These are phyloP conservation scores for Epinotia ramella DNA, from an alignment of 2,888 invertebrate genomes.

Conservation along the genomic window DNA sequence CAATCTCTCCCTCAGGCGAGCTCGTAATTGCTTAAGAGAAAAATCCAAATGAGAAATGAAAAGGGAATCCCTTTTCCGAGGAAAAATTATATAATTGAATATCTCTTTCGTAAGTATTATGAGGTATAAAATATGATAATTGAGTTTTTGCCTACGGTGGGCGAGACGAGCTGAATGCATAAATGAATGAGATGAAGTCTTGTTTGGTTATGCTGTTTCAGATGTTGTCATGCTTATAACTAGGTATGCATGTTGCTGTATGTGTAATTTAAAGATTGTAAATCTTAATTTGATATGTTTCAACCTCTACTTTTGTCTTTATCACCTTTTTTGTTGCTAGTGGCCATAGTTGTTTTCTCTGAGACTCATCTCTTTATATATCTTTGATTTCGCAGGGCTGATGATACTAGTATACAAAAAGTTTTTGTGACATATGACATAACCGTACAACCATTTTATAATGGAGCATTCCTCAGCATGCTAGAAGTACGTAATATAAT, in stretches of 20 bases:
- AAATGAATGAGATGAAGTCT: slow-evolving; percentile 40
- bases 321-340: too few species aligned
- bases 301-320: too few species aligned
- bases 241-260: not conserved
- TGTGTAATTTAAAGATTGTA: not conserved
- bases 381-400: too few species aligned
- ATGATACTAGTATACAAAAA: too few species aligned
- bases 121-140: slow-evolving; percentile 86
- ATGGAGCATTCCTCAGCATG: too few species aligned
- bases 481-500: too few species aligned
- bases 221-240: slow-evolving; percentile 36
- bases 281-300: not conserved
- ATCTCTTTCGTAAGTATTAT: slow-evolving; percentile 84
- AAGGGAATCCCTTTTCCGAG: slow-evolving; percentile 83
- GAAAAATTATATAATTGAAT: slow-evolving; percentile 85
- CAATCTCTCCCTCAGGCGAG: slow-evolving; percentile 76
- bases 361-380: too few species aligned
- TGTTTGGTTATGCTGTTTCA: slow-evolving; percentile 38
- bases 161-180: slow-evolving; percentile 56
- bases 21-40: slow-evolving; percentile 84
- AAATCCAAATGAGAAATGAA: slow-evolving; percentile 86
- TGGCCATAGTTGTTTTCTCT: too few species aligned
- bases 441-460: too few species aligned
- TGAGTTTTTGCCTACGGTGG: slow-evolving; percentile 79
- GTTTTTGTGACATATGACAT: too few species aligned